phyloP scores from a whole-genome alignment of 2,113 vertebrate species.

The Bufo bufo region DNA sequence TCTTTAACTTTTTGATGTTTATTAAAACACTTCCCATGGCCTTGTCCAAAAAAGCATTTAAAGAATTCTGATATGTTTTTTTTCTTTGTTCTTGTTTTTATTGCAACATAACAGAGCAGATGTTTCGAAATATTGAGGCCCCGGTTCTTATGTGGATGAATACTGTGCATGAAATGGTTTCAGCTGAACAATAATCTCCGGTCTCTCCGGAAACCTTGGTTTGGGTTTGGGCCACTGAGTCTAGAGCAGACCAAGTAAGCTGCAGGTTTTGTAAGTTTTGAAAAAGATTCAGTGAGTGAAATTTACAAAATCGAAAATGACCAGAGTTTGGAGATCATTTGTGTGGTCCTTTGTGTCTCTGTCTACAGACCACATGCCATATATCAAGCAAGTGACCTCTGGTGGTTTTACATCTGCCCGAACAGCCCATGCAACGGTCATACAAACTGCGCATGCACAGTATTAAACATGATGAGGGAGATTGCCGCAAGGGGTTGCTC shows the following conservation, averaged over 20 bases:
- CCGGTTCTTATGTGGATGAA: not conserved
- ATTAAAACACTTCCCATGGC: not conserved
- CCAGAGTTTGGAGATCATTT: too few species aligned
- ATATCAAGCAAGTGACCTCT: too few species aligned
- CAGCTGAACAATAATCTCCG: not conserved
- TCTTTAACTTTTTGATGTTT: constrained; percentile 10
- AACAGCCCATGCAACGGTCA: too few species aligned
- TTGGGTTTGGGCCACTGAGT: not conserved
- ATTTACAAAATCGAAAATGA: too few species aligned
- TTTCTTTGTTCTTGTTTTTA: constrained; percentile 7
- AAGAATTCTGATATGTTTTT: not conserved
- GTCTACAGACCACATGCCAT: too few species aligned
- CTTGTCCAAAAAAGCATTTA: not conserved
- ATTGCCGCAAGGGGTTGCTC: too few species aligned
- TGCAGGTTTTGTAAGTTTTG: not conserved
- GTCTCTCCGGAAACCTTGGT: not conserved
- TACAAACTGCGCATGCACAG: too few species aligned
- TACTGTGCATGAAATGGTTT: not conserved
- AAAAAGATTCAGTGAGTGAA: too few species aligned
- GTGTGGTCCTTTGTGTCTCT: too few species aligned
- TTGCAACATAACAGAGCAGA: not conserved
- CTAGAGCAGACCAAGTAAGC: not conserved
- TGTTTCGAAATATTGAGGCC: not conserved
- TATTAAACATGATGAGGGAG: too few species aligned
- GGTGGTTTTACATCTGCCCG: too few species aligned